phyloP scores from a whole-genome alignment of 2,797 vertebrate species.

The Cygnus olor region DNA sequence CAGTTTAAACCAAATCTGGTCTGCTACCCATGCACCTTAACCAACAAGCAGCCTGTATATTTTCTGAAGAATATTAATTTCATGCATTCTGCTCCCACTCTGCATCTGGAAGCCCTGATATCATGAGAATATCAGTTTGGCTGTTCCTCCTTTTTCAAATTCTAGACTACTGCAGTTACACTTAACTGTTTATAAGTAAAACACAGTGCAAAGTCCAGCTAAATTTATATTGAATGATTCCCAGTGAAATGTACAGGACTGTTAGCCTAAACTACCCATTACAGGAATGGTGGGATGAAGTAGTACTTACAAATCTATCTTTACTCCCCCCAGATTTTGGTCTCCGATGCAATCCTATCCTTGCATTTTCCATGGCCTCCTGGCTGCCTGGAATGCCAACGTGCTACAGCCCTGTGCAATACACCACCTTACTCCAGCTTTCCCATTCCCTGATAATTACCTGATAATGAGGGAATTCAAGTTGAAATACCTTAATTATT shows the following conservation, averaged over 20 bases:
- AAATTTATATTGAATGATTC: neutral
- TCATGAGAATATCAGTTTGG: neutral
- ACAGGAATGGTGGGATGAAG: neutral
- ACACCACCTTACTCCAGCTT: neutral
- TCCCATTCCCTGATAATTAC: neutral
- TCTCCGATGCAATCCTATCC: too few species aligned
- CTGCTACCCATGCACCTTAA: neutral
- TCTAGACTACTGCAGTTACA: neutral
- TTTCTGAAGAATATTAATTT: neutral
- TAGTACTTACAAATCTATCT: neutral
- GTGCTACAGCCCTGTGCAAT: neutral
- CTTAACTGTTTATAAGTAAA: neutral
- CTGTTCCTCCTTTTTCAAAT: neutral
- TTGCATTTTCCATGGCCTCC: neutral
- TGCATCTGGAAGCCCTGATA: neutral
- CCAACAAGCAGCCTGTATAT: neutral
- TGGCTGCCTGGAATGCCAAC: accelerated
- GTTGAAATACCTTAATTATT: neutral
- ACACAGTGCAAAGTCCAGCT: accelerated
- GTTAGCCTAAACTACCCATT: neutral
- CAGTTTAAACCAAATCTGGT: neutral
- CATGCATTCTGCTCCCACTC: neutral
- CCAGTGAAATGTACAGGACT: neutral
- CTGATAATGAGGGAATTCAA: neutral
- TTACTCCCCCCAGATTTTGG: neutral